Evolutionary conservation across 1,140 invertebrate species (phyloP).

Genomic region (Hypsibius dujardini): DNA sequence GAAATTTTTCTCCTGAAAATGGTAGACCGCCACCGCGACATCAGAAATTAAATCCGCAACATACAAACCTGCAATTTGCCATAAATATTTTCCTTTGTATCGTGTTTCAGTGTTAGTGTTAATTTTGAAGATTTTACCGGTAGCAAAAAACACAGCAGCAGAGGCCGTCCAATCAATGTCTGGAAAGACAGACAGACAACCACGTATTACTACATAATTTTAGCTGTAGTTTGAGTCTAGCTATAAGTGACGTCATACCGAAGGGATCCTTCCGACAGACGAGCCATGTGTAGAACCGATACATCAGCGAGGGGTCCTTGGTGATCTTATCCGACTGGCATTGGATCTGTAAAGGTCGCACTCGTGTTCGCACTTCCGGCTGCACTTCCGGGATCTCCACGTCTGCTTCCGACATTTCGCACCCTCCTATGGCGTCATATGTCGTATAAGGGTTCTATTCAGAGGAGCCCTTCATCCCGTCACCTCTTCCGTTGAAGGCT

Average conservation of each 20-base stretch:
- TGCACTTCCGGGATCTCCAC: no score
- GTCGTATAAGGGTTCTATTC: no score
- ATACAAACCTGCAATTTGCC: not conserved
- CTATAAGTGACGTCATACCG: not conserved
- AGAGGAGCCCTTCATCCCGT: no score
- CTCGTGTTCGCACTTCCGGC: not conserved
- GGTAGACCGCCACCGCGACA: not conserved
- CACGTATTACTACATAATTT: not conserved
- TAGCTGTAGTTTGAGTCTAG: not conserved
- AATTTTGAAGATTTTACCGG: not conserved
- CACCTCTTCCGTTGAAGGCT: no score
- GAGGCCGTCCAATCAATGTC: constrained; percentile 4
- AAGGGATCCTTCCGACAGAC: constrained; percentile 10
- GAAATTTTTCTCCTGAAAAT: constrained; percentile 9
- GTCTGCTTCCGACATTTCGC: no score
- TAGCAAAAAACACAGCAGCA: not conserved
- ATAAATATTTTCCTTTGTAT: not conserved
- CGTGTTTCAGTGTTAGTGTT: not conserved
- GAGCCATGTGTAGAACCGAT: not conserved
- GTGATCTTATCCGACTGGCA: not conserved
- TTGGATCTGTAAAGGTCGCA: not conserved
- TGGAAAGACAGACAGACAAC: not conserved
- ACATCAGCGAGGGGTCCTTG: not conserved
- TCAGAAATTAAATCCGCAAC: constrained; percentile 6
- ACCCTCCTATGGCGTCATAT: no score